These are phyloP conservation scores for Tretioscincus oriximinensis DNA, from an alignment of 2,113 vertebrate genomes.

Conservation along the genomic window DNA sequence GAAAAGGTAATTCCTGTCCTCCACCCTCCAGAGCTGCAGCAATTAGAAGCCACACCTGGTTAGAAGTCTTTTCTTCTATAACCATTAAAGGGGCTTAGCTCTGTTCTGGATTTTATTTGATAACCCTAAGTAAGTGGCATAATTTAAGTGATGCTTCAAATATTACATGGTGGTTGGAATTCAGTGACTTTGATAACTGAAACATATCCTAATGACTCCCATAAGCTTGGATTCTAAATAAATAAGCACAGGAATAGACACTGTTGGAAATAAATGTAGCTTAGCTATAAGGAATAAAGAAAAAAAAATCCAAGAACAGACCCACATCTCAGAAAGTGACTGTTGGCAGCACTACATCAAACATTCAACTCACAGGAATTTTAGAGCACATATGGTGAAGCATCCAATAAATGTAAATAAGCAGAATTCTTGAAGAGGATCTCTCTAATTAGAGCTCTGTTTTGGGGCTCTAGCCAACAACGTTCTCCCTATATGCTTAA, in stretches of 20 bases:
- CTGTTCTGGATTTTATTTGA: no score
- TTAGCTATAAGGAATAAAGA: neutral
- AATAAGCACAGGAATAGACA: neutral
- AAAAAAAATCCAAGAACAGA: neutral
- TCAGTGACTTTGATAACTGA: neutral
- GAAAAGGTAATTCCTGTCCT: no score
- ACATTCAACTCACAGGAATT: neutral
- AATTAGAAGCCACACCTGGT: no score
- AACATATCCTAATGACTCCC: neutral
- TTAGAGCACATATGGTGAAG: neutral
- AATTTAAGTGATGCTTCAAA: neutral
- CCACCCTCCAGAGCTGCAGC: no score
- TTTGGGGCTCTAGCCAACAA: neutral
- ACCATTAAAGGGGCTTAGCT: no score
- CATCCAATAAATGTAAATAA: constrained; percentile 13
- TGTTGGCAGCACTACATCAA: neutral
- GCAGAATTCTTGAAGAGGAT: neutral
- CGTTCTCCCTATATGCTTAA: neutral
- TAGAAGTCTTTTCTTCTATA: no score
- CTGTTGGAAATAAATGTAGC: neutral
- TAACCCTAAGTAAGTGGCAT: no score
- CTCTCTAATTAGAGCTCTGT: neutral
- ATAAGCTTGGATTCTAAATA: neutral
- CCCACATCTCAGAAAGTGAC: neutral
- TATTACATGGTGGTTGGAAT: neutral